phyloP scores from a whole-genome alignment of 2,888 invertebrate genomes.

The Axea sp. region DNA sequence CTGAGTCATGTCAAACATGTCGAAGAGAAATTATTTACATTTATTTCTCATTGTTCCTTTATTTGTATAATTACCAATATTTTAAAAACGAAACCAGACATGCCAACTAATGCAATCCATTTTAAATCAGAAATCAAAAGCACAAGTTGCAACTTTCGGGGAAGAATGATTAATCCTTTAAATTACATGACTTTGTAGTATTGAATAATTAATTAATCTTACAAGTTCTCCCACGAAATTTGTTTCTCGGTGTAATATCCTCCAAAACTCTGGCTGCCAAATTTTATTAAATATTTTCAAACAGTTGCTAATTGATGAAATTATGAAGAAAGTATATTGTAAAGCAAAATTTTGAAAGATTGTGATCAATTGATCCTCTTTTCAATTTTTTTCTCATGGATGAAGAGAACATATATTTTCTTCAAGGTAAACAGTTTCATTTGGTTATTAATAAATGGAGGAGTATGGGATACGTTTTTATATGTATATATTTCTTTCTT shows the following conservation, averaged over 20 bases:
- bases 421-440: slow-evolving; percentile 11
- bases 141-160: not conserved
- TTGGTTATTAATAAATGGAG: slow-evolving; percentile 27
- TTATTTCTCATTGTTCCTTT: no score
- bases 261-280: slow-evolving; percentile 33
- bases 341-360: slow-evolving; percentile 5
- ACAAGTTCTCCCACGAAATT: not conserved
- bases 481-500: slow-evolving; percentile 39
- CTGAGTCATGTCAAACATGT: slow-evolving; percentile 17
- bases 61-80: no score
- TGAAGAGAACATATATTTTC: slow-evolving; percentile 19
- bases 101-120: slow-evolving; percentile 1
- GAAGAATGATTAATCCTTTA: no score
- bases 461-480: slow-evolving; percentile 42
- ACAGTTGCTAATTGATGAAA: slow-evolving; percentile 4
- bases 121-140: not conserved
- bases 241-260: not conserved
- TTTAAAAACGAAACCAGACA: slow-evolving; percentile 12
- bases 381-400: slow-evolving; percentile 6
- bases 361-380: not conserved
- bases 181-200: no score
- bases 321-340: slow-evolving; percentile 25
- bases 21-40: no score
- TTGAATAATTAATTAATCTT: no score
- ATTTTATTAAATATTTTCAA: slow-evolving; percentile 11